Evolutionary conservation across 2,113 vertebrate species (phyloP).

Genomic region (Bos javanicus): DNA sequence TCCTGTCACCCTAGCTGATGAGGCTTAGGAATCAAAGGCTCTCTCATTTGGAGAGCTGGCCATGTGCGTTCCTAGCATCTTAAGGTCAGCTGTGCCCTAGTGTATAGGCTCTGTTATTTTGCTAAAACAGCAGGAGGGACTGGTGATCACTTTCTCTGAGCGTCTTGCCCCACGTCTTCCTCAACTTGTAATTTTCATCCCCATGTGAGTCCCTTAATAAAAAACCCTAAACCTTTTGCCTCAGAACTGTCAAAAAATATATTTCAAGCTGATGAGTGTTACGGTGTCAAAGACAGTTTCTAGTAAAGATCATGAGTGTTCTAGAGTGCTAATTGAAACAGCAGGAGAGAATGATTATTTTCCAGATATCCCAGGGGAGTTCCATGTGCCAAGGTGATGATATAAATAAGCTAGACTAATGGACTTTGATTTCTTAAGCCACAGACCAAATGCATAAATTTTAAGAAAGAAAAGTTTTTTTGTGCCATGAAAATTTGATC

Average conservation of each 20-base stretch:
- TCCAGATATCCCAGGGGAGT: constrained; percentile 16
- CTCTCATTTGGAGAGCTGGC: neutral
- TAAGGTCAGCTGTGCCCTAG: neutral
- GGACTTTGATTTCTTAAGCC: constrained; percentile 8
- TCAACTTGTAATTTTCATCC: constrained; percentile 42
- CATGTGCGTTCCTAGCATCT: neutral
- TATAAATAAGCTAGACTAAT: neutral
- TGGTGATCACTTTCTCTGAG: neutral
- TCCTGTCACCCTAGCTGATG: neutral
- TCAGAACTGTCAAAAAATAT: constrained; percentile 2
- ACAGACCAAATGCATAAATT: neutral
- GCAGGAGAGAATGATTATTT: constrained; percentile 18
- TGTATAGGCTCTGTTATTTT: neutral
- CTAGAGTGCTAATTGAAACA: constrained; percentile 61
- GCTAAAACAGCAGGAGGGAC: neutral
- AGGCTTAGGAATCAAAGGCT: neutral
- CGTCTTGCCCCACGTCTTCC: neutral
- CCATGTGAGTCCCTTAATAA: constrained; percentile 22
- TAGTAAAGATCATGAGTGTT: constrained; percentile 41
- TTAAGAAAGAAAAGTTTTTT: neutral
- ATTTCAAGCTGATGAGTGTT: constrained; percentile 21
- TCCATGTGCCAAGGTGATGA: neutral
- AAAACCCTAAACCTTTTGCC: constrained; percentile 22
- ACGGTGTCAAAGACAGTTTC: constrained; percentile 43
- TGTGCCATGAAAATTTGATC: constrained; percentile 32